These are phyloP conservation scores for Megaceryle torquata DNA, from an alignment of 2,113 vertebrate species.

Conservation along the genomic window DNA sequence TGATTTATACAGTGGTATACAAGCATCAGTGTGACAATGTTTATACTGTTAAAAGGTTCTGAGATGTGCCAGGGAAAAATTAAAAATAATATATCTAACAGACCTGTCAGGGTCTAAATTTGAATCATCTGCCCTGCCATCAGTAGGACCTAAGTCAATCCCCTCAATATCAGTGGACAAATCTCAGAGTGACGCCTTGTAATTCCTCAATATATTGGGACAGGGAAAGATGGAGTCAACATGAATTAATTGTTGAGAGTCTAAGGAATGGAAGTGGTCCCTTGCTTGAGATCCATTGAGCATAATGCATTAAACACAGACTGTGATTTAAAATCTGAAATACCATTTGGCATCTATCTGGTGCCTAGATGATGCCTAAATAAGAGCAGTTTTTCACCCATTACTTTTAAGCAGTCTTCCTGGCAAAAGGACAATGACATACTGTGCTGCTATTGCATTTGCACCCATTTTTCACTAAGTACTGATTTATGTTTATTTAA, in stretches of 20 bases:
- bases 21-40: neutral
- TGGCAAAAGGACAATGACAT: constrained; percentile 42
- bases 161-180: neutral
- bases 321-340: neutral
- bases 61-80: neutral
- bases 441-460: constrained; percentile 15
- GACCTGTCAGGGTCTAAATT: neutral
- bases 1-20: neutral
- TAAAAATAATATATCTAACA: neutral
- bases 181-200: neutral
- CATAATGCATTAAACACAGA: neutral
- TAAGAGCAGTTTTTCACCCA: neutral
- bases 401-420: neutral
- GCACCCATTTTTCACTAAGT: constrained; percentile 38
- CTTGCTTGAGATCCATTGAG: neutral
- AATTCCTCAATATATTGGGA: neutral
- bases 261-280: neutral
- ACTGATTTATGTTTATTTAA: constrained; percentile 58
- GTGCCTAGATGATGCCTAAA: neutral
- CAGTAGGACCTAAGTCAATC: neutral
- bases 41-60: neutral
- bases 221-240: neutral
- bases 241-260: neutral
- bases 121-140: neutral
- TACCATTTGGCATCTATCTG: constrained; percentile 21